Evolutionary conservation across 1,140 invertebrate genomes (phyloP).

Genomic region (Bombyx mandarina): DNA sequence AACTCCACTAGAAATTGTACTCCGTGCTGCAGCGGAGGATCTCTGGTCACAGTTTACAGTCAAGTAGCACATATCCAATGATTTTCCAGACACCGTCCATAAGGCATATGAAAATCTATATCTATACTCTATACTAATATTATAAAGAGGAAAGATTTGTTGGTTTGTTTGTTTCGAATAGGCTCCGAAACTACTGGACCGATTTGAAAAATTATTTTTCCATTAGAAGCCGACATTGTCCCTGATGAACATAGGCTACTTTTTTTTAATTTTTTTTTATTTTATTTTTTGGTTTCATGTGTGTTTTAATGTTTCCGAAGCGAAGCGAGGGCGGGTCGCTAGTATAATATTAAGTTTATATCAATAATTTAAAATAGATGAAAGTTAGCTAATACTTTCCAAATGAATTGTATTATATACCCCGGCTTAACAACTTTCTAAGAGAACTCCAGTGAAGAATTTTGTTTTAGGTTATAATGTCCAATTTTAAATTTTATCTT

Average conservation of each 20-base stretch:
- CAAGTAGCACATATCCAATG: conserved; percentile 66
- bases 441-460: neutral
- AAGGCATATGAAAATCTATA: neutral
- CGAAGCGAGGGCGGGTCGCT: too few relatives aligned
- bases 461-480: too few relatives aligned
- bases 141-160: too few relatives aligned
- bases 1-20: conserved; percentile 20
- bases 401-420: neutral
- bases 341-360: neutral
- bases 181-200: too few relatives aligned
- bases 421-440: neutral
- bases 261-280: too few relatives aligned
- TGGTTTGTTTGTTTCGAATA: too few relatives aligned
- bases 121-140: too few relatives aligned
- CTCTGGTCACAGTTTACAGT: conserved; percentile 64
- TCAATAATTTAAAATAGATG: neutral
- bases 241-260: too few relatives aligned
- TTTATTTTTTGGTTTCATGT: too few relatives aligned
- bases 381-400: neutral
- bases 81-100: conserved; percentile 16
- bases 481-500: neutral
- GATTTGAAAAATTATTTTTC: too few relatives aligned
- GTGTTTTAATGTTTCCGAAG: too few relatives aligned
- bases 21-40: conserved; percentile 36
- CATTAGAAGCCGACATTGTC: too few relatives aligned